Percentiles rank a stretch among this genome's conserved stretches.
phyloP scores from a whole-genome alignment of 2,888 invertebrate genomes.

The Aphrophora alni region DNA sequence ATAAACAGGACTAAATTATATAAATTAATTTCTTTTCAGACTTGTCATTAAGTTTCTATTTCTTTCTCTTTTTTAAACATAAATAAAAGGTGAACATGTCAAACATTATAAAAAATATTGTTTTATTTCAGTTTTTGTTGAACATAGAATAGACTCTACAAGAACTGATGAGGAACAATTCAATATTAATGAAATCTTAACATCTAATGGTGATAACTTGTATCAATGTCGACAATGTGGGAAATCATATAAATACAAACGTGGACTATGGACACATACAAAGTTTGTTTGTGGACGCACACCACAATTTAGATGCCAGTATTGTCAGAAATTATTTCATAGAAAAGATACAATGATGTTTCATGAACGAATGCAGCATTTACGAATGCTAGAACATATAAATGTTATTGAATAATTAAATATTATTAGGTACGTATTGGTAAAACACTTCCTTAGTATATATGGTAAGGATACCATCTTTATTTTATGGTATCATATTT shows the following conservation, averaged over 20 bases:
- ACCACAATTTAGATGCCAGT: constrained; percentile 66
- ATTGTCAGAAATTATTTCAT: constrained; percentile 64
- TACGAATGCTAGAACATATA: background rate
- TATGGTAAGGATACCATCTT: too few species aligned
- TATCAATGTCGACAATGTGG: constrained; percentile 52
- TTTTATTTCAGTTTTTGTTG: background rate
- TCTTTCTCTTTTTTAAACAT: too few species aligned
- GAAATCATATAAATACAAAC: constrained; percentile 63
- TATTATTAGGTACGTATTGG: too few species aligned
- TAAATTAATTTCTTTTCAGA: too few species aligned
- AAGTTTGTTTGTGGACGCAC: constrained; percentile 66
- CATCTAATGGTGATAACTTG: background rate
- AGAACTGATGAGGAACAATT: background rate
- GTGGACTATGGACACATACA: constrained; percentile 63
- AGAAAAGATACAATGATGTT: constrained; percentile 15
- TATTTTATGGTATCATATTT: too few species aligned
- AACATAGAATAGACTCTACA: background rate
- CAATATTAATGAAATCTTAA: background rate
- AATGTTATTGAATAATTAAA: background rate
- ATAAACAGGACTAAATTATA: too few species aligned
- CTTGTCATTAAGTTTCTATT: too few species aligned
- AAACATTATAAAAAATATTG: background rate
- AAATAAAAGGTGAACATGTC: too few species aligned
- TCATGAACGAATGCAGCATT: background rate
- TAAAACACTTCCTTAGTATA: too few species aligned